phyloP scores from a whole-genome alignment of 1,140 invertebrate species.

The Thaumatotibia leucotreta region DNA sequence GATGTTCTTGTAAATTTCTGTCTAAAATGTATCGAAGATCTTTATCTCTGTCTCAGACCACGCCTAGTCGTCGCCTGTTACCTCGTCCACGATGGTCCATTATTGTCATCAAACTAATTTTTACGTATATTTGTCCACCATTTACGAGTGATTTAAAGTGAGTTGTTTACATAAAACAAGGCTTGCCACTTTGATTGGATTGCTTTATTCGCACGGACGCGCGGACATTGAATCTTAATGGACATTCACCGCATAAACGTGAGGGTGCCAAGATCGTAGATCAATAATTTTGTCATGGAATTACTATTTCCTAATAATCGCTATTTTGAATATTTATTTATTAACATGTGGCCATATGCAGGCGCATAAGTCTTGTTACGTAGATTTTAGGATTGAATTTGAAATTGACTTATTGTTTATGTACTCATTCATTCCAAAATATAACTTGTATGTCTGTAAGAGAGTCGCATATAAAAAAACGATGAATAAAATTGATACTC shows the following conservation, averaged over 20 bases:
- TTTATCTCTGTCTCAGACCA: conserved; percentile 51
- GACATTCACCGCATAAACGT: conserved; percentile 27
- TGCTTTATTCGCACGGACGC: conserved; percentile 47
- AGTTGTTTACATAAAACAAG: conserved; percentile 61
- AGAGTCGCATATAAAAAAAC: no score
- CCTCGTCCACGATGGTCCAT: conserved; percentile 32
- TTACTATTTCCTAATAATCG: not conserved
- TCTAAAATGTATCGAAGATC: conserved; percentile 58
- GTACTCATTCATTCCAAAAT: no score
- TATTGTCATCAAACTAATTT: conserved; percentile 53
- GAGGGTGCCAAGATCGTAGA: conserved; percentile 37
- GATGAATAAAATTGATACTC: no score
- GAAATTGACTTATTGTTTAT: no score
- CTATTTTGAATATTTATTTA: not conserved
- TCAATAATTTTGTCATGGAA: conserved; percentile 18
- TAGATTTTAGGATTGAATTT: no score
- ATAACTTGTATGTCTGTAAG: no score
- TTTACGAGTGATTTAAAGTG: conserved; percentile 58
- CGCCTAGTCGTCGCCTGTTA: conserved; percentile 23
- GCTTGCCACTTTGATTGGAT: conserved; percentile 46
- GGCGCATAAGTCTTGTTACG: no score
- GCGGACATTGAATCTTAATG: conserved; percentile 47
- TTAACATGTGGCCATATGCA: no score
- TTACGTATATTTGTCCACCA: conserved; percentile 52
- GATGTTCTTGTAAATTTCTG: conserved; percentile 61